These are phyloP conservation scores for Octopus bimaculoides DNA, from an alignment of 1,140 invertebrate genomes.

Conservation along the genomic window DNA sequence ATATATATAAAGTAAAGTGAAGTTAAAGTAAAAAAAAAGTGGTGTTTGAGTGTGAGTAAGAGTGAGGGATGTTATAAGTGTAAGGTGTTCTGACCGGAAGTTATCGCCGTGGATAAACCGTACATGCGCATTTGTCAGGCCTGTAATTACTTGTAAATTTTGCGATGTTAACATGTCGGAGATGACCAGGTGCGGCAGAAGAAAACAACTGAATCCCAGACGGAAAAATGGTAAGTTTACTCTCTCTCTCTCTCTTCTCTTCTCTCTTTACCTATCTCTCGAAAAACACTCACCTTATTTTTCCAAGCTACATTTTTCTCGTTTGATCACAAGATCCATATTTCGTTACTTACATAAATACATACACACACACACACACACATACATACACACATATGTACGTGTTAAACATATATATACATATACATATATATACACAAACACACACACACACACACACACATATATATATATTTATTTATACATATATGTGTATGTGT, in stretches of 20 bases:
- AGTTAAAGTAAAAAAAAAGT: background rate
- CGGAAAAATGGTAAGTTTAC: conserved; percentile 28
- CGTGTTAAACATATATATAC: too few species aligned
- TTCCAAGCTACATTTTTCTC: background rate
- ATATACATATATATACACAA: background rate
- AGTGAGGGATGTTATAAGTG: conserved; percentile 4
- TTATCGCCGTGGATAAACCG: conserved; percentile 3
- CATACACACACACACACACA: background rate
- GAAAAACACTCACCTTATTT: background rate
- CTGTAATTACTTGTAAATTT: conserved; percentile 20
- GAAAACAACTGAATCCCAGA: conserved; percentile 29
- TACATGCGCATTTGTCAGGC: conserved; percentile 16
- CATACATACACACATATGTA: background rate
- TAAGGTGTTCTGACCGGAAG: conserved; percentile 18
- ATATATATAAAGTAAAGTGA: background rate
- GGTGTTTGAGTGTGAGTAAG: background rate
- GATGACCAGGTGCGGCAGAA: conserved; percentile 27
- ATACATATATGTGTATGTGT: background rate
- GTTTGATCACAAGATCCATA: background rate
- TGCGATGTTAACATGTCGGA: conserved; percentile 32
- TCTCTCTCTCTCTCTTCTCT: background rate
- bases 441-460: background rate
- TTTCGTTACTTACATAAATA: background rate
- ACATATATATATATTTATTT: background rate
- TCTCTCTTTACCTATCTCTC: background rate